Conservation (phyloP, 1,140 invertebrate species). For the Bicyclus anynana region DNA sequence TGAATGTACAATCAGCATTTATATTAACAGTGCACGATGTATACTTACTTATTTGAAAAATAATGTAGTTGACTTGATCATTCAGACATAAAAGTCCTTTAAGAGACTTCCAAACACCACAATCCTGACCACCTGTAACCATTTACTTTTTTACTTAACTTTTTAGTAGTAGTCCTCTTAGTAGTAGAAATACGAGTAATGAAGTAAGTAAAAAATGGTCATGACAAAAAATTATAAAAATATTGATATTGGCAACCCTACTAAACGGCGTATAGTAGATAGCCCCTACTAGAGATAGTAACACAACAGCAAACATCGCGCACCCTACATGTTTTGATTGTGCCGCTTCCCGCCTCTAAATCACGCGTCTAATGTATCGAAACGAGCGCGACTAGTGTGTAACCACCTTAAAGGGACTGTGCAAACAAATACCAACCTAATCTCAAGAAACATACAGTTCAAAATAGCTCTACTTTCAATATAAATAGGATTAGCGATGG, state of each 20-base stretch:
- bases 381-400: constrained; percentile 52
- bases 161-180: too few relatives aligned
- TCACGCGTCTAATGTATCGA: constrained; percentile 75
- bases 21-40: too few relatives aligned
- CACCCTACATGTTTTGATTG: constrained; percentile 67
- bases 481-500: constrained; percentile 9
- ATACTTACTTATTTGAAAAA: too few relatives aligned
- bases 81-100: too few relatives aligned
- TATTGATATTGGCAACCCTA: constrained; percentile 40
- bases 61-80: too few relatives aligned
- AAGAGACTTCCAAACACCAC: too few relatives aligned
- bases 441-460: constrained; percentile 2
- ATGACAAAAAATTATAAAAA: too few relatives aligned
- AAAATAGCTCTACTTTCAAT: neutral
- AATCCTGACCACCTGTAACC: too few relatives aligned
- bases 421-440: constrained; percentile 23
- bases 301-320: constrained; percentile 27
- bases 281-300: neutral
- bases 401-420: constrained; percentile 28
- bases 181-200: too few relatives aligned
- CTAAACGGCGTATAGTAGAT: constrained; percentile 18
- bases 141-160: too few relatives aligned
- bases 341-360: constrained; percentile 65
- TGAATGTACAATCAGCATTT: too few relatives aligned
- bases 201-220: too few relatives aligned